Percentiles rank a stretch among this genome's conserved stretches.
Evolutionary conservation across 2,113 vertebrate genomes (phyloP).

Genomic region (Petrocephalus zakoni): DNA sequence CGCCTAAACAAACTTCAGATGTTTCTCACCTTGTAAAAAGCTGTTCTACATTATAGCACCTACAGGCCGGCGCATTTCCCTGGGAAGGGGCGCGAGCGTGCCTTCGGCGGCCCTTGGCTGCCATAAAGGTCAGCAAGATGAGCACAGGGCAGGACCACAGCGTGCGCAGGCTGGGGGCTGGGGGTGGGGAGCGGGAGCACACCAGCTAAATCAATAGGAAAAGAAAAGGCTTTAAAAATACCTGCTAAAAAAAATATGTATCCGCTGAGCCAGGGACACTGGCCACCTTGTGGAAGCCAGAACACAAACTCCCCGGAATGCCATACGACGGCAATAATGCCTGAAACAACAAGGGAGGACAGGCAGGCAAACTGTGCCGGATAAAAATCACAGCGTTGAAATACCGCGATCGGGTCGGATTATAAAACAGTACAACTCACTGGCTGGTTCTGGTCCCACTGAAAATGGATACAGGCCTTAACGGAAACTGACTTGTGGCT

Average conservation of each 20-base stretch:
- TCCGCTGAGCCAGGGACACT: not conserved
- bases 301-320: not conserved
- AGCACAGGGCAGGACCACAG: not conserved
- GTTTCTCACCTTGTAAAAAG: slow-evolving; percentile 30
- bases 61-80: not conserved
- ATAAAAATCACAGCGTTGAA: not conserved
- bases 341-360: not conserved
- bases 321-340: not conserved
- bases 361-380: not conserved
- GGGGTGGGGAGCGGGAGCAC: not conserved
- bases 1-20: slow-evolving; percentile 24
- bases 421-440: not conserved
- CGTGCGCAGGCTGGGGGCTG: not conserved
- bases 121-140: not conserved
- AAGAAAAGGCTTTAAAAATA: not conserved
- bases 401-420: not conserved
- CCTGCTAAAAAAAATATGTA: not conserved
- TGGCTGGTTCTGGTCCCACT: not conserved
- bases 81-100: not conserved
- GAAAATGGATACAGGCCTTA: not conserved
- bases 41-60: slow-evolving; percentile 26
- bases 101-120: not conserved
- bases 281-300: not conserved
- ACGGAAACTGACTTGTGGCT: not conserved
- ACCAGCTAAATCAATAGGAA: not conserved